These are phyloP conservation scores for Scaptodrosophila lebanonensis DNA, from an alignment of 1,140 invertebrate genomes.

Conservation along the genomic window DNA sequence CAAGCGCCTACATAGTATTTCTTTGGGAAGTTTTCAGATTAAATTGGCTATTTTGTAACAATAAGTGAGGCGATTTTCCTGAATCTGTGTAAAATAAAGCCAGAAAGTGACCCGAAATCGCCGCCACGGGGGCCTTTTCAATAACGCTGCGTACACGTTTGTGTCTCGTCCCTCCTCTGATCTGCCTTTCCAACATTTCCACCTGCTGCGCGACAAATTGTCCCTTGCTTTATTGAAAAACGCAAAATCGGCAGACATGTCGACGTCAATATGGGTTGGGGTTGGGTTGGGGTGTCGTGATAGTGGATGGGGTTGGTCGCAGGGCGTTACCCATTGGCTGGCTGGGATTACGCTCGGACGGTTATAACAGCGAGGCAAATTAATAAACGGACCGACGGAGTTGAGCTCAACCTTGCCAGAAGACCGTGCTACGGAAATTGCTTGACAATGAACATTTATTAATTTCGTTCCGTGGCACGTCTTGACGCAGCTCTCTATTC, in stretches of 20 bases:
- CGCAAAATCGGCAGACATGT: conserved; percentile 27
- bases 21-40: too few species aligned
- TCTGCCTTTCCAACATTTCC: conserved; percentile 17
- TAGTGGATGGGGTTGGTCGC: conserved; percentile 33
- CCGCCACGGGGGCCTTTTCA: conserved; percentile 24
- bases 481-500: too few species aligned
- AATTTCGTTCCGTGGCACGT: too few species aligned
- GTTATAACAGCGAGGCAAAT: conserved; percentile 38
- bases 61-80: too few species aligned
- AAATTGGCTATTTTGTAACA: too few species aligned
- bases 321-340: conserved; percentile 1
- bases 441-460: conserved; percentile 61
- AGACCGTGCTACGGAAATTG: conserved; percentile 11
- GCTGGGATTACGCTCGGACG: conserved; percentile 23
- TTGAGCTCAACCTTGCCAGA: background rate
- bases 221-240: conserved; percentile 48
- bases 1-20: too few species aligned
- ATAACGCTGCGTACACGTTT: conserved; percentile 7
- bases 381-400: conserved; percentile 49
- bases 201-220: conserved; percentile 63
- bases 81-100: conserved; percentile 47
- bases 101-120: conserved; percentile 58
- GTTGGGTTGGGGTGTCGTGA: background rate
- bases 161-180: background rate
- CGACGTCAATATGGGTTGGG: too few species aligned